These are phyloP conservation scores for Pycnomerus fuliginosus DNA, from an alignment of 2,888 invertebrate genomes.

Conservation along the genomic window DNA sequence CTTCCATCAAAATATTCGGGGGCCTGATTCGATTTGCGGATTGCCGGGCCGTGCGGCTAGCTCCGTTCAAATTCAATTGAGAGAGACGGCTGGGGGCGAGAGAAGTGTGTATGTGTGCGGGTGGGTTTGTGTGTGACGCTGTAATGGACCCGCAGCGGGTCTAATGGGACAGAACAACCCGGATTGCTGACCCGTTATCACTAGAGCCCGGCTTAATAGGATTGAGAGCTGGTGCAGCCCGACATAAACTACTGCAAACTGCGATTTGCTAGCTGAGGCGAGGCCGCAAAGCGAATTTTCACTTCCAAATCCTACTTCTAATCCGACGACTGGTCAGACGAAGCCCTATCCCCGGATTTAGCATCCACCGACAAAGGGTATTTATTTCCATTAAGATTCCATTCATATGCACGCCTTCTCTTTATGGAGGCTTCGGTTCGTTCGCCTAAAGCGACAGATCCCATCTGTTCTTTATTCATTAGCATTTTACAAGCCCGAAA, in stretches of 20 bases:
- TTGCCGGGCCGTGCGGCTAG: constrained; percentile 16
- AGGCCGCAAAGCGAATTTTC: constrained; percentile 46
- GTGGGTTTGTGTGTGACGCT: constrained; percentile 24
- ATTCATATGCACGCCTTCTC: not conserved
- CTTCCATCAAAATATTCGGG: constrained; percentile 24
- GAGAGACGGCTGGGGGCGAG: constrained; percentile 9
- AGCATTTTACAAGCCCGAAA: constrained; percentile 18
- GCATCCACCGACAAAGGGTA: not conserved
- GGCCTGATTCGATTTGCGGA: constrained; percentile 24
- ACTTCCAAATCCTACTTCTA: constrained; percentile 40
- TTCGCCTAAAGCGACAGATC: constrained; percentile 12
- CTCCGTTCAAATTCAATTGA: constrained; percentile 25
- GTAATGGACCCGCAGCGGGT: constrained; percentile 42
- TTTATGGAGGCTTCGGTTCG: not conserved
- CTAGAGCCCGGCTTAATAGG: constrained; percentile 44
- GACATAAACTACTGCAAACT: constrained; percentile 44
- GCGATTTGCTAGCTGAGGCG: constrained; percentile 39
- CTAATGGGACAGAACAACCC: constrained; percentile 46
- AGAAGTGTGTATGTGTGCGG: constrained; percentile 6
- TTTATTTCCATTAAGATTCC: not conserved
- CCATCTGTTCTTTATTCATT: constrained; percentile 21
- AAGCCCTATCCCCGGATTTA: constrained; percentile 5
- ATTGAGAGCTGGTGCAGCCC: constrained; percentile 40
- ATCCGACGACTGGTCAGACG: constrained; percentile 28
- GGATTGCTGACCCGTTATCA: constrained; percentile 50